These are phyloP conservation scores for Hafferia zeledoni DNA, from an alignment of 2,797 vertebrate species.

Conservation along the genomic window DNA sequence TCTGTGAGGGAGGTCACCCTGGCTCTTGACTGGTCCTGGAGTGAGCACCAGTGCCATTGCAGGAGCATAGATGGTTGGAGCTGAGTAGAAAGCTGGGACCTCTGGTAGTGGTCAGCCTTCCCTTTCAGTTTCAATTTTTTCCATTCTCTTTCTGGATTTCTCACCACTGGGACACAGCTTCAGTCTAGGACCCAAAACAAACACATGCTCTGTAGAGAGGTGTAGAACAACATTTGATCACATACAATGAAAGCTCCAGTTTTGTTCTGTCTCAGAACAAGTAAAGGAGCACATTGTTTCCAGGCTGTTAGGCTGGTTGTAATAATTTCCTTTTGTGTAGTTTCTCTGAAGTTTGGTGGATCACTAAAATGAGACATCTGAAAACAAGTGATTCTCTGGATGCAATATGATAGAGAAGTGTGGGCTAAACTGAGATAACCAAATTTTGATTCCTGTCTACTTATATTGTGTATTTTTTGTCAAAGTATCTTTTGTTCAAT, in stretches of 20 bases:
- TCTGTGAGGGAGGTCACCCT: neutral
- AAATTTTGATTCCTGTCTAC: neutral
- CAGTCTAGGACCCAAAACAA: neutral
- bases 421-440: neutral
- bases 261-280: neutral
- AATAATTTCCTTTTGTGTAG: neutral
- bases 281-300: neutral
- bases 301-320: neutral
- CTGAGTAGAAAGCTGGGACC: neutral
- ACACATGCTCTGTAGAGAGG: neutral
- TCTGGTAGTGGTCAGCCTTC: neutral
- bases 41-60: neutral
- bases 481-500: neutral
- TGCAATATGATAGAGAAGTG: neutral
- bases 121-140: neutral
- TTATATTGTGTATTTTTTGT: neutral
- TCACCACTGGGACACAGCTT: conserved; percentile 30
- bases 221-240: neutral
- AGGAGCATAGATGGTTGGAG: neutral
- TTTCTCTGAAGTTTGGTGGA: neutral
- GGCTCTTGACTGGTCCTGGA: neutral
- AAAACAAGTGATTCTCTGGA: neutral
- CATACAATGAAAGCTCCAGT: neutral
- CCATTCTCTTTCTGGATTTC: neutral
- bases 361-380: neutral